phyloP scores from a whole-genome alignment of 2,797 vertebrate genomes.

The Hippocampus kuda region DNA sequence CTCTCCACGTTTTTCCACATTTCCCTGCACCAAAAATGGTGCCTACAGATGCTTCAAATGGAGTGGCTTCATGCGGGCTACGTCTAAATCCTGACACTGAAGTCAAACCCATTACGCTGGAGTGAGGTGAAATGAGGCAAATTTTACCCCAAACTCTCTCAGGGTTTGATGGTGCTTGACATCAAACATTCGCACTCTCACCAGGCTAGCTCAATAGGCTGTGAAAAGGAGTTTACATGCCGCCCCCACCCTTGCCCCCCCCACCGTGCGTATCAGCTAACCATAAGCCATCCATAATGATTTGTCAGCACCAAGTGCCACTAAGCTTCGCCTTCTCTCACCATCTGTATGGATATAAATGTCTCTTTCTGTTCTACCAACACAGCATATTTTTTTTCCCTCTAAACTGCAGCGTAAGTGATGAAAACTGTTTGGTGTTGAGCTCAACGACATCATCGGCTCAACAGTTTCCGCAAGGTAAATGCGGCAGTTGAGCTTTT shows the following conservation, averaged over 20 bases:
- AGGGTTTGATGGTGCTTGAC: neutral
- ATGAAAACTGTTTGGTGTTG: neutral
- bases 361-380: constrained; percentile 36
- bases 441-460: neutral
- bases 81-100: neutral
- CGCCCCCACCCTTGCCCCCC: constrained; percentile 12
- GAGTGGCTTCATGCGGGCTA: neutral
- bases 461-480: neutral
- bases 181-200: constrained; percentile 20
- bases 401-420: constrained; percentile 18
- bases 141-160: neutral
- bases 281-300: constrained; percentile 63
- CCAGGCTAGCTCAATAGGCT: constrained; percentile 37
- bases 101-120: neutral
- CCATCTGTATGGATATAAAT: constrained; percentile 48
- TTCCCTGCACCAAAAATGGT: too few relatives aligned
- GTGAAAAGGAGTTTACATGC: constrained; percentile 28
- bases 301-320: constrained; percentile 41
- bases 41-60: neutral
- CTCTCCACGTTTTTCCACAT: neutral
- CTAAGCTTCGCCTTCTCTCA: constrained; percentile 36
- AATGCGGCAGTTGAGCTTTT: neutral
- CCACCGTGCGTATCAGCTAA: constrained; percentile 38
- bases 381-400: constrained; percentile 42
- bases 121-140: neutral